phyloP scores from a whole-genome alignment of 2,888 invertebrate species.

The Plutella xylostella region DNA sequence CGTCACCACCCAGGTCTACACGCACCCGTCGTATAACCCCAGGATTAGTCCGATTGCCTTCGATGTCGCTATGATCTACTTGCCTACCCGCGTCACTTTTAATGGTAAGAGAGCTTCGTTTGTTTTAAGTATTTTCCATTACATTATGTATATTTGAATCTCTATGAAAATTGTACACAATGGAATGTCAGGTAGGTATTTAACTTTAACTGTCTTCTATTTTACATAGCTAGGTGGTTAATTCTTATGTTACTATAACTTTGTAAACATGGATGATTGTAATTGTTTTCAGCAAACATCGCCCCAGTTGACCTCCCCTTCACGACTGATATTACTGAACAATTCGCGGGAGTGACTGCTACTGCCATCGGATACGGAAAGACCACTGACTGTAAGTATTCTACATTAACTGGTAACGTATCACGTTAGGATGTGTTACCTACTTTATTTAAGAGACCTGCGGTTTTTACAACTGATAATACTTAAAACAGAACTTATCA shows the following conservation, averaged over 20 bases:
- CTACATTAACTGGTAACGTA: too few species aligned
- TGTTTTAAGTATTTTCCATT: background rate
- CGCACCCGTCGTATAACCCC: constrained; percentile 32
- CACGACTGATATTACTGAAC: constrained; percentile 22
- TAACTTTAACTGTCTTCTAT: background rate
- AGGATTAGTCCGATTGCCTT: constrained; percentile 25
- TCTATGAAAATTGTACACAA: background rate
- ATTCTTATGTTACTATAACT: too few species aligned
- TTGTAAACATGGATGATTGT: background rate
- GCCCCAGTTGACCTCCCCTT: constrained; percentile 29
- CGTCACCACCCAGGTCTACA: constrained; percentile 24
- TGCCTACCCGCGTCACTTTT: constrained; percentile 26
- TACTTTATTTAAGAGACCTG: too few species aligned
- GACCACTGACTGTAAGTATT: constrained; percentile 36
- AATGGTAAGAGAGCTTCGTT: constrained; percentile 22
- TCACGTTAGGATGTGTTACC: too few species aligned
- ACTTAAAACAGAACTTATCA: too few species aligned
- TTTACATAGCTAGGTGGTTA: background rate
- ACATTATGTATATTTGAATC: background rate
- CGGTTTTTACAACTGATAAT: too few species aligned
- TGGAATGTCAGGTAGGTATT: too few species aligned
- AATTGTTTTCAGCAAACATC: constrained; percentile 28
- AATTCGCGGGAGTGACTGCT: constrained; percentile 30
- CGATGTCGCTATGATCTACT: constrained; percentile 37
- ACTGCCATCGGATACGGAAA: constrained; percentile 38